Evolutionary conservation across 2,797 vertebrate species (phyloP).

Genomic region (Characodon lateralis): DNA sequence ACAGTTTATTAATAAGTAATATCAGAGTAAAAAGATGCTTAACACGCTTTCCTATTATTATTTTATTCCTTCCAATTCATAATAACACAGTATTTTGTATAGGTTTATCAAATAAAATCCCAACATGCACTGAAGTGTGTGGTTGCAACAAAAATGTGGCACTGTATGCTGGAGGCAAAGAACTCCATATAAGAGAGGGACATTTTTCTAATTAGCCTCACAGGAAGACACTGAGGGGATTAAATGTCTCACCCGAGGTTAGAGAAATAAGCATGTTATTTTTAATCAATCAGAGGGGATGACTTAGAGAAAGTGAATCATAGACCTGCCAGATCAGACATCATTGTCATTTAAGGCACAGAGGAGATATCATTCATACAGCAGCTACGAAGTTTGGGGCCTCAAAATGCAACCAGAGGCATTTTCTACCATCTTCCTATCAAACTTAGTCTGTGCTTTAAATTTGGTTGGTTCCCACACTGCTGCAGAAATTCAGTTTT

Average conservation of each 20-base stretch:
- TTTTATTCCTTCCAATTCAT: background rate
- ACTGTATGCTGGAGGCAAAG: conserved; percentile 19
- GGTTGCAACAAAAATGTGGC: background rate
- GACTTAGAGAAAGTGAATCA: conserved; percentile 18
- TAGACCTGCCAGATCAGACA: conserved; percentile 29
- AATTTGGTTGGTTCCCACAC: conserved; percentile 35
- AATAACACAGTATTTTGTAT: background rate
- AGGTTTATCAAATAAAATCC: background rate
- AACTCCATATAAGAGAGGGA: background rate
- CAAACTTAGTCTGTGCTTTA: conserved; percentile 46
- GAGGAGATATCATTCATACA: conserved; percentile 35
- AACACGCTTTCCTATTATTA: background rate
- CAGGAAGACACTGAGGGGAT: conserved; percentile 6
- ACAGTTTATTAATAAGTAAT: background rate
- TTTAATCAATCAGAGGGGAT: conserved; percentile 7
- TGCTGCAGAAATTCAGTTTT: conserved; percentile 23
- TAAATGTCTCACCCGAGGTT: conserved; percentile 15
- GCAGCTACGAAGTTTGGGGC: conserved; percentile 42
- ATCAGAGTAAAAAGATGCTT: background rate
- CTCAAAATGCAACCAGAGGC: conserved; percentile 26
- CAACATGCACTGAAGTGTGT: background rate
- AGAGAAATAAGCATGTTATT: background rate
- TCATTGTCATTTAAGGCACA: conserved; percentile 38
- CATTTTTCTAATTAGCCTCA: conserved; percentile 34
- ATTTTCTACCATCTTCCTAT: conserved; percentile 48